These are phyloP conservation scores for Hyles euphorbiae DNA, from an alignment of 1,140 invertebrate species.

Conservation along the genomic window DNA sequence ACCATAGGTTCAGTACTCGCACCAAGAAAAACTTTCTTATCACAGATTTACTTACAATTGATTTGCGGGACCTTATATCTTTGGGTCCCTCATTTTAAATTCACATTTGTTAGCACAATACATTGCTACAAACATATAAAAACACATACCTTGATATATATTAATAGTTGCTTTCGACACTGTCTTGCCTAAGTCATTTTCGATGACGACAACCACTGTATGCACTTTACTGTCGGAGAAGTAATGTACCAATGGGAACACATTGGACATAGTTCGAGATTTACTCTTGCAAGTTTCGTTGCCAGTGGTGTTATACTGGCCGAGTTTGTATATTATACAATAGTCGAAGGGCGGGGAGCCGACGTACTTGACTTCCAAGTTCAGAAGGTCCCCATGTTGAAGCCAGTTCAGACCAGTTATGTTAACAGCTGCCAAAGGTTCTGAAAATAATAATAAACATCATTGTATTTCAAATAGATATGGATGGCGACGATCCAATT, in stretches of 20 bases:
- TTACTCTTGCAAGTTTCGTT: conserved; percentile 81
- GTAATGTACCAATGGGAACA: conserved; percentile 80
- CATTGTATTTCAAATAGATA: background rate
- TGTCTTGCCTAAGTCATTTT: conserved; percentile 82
- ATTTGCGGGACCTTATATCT: too few species aligned
- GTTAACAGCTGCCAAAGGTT: conserved; percentile 79
- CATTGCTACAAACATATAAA: background rate
- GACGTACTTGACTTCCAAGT: conserved; percentile 81
- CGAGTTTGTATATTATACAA: conserved; percentile 78
- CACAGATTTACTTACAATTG: too few species aligned
- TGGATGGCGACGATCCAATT: background rate
- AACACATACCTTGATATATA: conserved; percentile 84
- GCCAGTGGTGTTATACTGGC: conserved; percentile 85
- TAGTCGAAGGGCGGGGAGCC: conserved; percentile 83
- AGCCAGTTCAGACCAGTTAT: conserved; percentile 86
- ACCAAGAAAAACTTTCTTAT: too few species aligned
- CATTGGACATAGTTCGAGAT: conserved; percentile 69
- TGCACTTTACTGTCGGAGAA: conserved; percentile 80
- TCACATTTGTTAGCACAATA: background rate
- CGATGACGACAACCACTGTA: conserved; percentile 84
- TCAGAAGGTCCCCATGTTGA: conserved; percentile 85
- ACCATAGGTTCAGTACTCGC: too few species aligned
- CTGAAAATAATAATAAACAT: conserved; percentile 66
- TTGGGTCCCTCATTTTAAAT: too few species aligned
- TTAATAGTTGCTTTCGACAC: conserved; percentile 84